Conservation (phyloP, 2,888 invertebrate species). For the Cerastoderma edule region DNA sequence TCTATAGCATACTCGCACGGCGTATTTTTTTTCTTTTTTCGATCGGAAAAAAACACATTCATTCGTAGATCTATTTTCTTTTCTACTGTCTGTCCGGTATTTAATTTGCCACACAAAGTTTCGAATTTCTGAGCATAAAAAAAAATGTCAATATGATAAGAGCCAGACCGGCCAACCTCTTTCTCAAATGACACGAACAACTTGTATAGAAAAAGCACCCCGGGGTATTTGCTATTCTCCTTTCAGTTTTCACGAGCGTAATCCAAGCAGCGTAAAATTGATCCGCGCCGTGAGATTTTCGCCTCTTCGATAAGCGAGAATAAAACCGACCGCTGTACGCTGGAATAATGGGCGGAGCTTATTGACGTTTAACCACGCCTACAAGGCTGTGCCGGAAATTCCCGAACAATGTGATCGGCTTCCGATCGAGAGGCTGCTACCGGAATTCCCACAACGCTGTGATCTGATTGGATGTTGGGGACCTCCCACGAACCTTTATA, state of each 20-base stretch:
- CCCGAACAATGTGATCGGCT: slow-evolving; percentile 1
- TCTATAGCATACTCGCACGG: not conserved
- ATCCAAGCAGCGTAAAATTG: slow-evolving; percentile 23
- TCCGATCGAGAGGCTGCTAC: not conserved
- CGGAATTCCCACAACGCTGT: not conserved
- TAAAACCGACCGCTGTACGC: not conserved
- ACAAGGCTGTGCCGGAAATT: not conserved
- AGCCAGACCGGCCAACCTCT: slow-evolving; percentile 17
- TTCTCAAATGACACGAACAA: slow-evolving; percentile 18
- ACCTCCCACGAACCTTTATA: slow-evolving; percentile 30
- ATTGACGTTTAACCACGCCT: not conserved
- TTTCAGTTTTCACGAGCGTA: slow-evolving; percentile 12
- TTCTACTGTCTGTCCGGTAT: slow-evolving; percentile 3
- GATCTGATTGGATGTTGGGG: slow-evolving; percentile 18
- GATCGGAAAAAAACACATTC: slow-evolving; percentile 13
- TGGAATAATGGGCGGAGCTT: slow-evolving; percentile 15
- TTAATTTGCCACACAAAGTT: too few species aligned
- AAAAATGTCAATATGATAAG: slow-evolving; percentile 24
- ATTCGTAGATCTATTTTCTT: slow-evolving; percentile 14
- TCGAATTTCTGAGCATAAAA: slow-evolving; percentile 25
- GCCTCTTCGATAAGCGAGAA: slow-evolving; percentile 4
- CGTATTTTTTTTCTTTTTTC: too few species aligned
- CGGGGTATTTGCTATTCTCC: slow-evolving; percentile 23
- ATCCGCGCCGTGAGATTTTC: slow-evolving; percentile 6
- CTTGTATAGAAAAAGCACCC: slow-evolving; percentile 23